Evolutionary conservation across 2,888 invertebrate species (phyloP).

Genomic region (Hemicrepidius hirtus): DNA sequence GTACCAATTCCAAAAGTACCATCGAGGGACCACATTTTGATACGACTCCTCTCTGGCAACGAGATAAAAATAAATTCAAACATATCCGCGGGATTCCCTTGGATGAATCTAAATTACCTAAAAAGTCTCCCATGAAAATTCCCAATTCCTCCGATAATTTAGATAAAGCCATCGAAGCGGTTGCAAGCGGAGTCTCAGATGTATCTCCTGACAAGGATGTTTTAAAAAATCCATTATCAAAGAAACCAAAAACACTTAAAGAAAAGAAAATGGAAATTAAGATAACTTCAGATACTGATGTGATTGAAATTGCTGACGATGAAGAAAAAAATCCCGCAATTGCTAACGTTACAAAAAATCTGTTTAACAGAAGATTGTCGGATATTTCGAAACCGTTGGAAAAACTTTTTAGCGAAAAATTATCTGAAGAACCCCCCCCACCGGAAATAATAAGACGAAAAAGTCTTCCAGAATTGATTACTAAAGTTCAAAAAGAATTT

Average conservation of each 20-base stretch:
- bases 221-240: background rate
- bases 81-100: slow-evolving; percentile 78
- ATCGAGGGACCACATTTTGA: slow-evolving; percentile 71
- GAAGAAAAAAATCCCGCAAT: background rate
- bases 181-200: slow-evolving; percentile 30
- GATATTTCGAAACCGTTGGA: background rate
- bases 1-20: slow-evolving; percentile 59
- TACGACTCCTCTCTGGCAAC: slow-evolving; percentile 78
- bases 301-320: slow-evolving; percentile 49
- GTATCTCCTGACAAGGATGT: slow-evolving; percentile 6
- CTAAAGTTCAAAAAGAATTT: background rate
- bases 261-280: slow-evolving; percentile 44
- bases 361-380: background rate
- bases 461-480: background rate
- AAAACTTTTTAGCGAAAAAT: background rate
- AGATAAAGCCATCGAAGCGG: slow-evolving; percentile 66
- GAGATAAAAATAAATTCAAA: slow-evolving; percentile 75
- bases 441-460: background rate
- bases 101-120: slow-evolving; percentile 70
- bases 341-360: background rate
- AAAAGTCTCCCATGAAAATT: slow-evolving; percentile 57
- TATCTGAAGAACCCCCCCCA: background rate
- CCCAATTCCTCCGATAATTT: slow-evolving; percentile 57
- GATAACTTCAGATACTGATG: slow-evolving; percentile 28
- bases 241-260: slow-evolving; percentile 47